Percentiles rank a stretch among this genome's conserved stretches.
phyloP scores from a whole-genome alignment of 2,113 vertebrate genomes.

The Struthio camelus region DNA sequence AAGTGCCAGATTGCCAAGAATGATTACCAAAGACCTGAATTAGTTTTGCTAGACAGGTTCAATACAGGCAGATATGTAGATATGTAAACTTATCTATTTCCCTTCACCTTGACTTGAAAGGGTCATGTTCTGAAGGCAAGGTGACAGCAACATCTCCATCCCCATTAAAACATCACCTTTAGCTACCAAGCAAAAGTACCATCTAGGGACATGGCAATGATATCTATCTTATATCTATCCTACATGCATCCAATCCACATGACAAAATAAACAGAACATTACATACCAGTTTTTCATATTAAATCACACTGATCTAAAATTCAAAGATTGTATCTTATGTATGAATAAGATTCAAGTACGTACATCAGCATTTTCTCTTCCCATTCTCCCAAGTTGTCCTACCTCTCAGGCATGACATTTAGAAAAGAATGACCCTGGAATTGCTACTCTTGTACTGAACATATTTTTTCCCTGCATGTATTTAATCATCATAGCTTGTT shows the following conservation, averaged over 20 bases:
- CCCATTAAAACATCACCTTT: neutral
- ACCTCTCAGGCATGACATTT: neutral
- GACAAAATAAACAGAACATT: neutral
- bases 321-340: neutral
- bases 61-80: too few species aligned
- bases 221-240: neutral
- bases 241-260: neutral
- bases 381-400: neutral
- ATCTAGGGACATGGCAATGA: neutral
- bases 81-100: too few species aligned
- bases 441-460: neutral
- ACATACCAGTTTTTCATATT: neutral
- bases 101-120: neutral
- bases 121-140: neutral
- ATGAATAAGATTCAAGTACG: neutral
- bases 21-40: neutral
- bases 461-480: neutral
- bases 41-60: neutral
- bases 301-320: neutral
- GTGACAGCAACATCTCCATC: neutral
- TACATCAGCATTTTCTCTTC: neutral
- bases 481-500: neutral
- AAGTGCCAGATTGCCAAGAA: neutral
- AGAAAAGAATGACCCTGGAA: neutral
- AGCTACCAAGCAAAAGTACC: neutral